phyloP scores from a whole-genome alignment of 2,797 vertebrate species.

The Diplodus puntazzo region DNA sequence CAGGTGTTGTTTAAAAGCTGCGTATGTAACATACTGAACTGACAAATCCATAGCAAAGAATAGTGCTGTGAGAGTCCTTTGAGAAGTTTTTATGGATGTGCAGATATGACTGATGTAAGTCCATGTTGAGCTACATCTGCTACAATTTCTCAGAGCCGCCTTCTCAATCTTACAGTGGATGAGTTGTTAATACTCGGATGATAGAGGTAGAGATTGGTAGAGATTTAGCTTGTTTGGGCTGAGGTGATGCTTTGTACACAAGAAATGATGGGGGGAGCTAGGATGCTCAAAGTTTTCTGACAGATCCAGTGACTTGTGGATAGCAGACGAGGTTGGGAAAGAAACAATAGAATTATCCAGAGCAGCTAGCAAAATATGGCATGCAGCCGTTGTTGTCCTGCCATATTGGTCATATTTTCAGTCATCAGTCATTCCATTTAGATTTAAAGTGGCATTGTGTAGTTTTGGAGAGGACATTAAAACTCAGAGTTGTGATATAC shows the following conservation, averaged over 20 bases:
- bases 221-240: slow-evolving; percentile 1
- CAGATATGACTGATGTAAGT: neutral
- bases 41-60: neutral
- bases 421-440: neutral
- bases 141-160: neutral
- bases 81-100: neutral
- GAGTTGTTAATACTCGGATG: neutral
- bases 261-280: neutral
- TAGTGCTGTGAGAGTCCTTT: neutral
- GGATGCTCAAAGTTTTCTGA: slow-evolving; percentile 32
- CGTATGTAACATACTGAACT: neutral
- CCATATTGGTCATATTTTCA: neutral
- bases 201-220: neutral
- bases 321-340: neutral
- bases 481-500: no score
- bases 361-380: neutral
- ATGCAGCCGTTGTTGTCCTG: neutral
- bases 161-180: neutral
- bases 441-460: neutral
- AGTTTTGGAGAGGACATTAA: no score
- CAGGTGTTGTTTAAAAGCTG: neutral
- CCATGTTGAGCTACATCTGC: neutral
- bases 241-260: slow-evolving; percentile 7
- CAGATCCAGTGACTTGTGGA: slow-evolving; percentile 35
- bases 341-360: slow-evolving; percentile 5